Conservation (phyloP, 2,113 vertebrate species). For the Cepphus grylle region DNA sequence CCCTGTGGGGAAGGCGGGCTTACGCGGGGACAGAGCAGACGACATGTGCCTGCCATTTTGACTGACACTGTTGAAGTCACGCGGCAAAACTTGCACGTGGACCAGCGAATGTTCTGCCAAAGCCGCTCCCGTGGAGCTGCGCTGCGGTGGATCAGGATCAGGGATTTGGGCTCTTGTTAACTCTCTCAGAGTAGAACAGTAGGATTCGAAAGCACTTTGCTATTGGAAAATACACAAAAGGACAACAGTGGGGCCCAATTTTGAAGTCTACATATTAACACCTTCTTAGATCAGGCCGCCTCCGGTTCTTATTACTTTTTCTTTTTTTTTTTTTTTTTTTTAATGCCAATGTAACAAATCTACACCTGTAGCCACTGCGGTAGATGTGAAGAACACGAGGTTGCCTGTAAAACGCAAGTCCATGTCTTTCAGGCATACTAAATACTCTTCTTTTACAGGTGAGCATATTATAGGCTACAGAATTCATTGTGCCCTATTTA, state of each 20-base stretch:
- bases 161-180: background rate
- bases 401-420: background rate
- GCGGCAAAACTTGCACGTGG: rapidly evolving
- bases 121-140: background rate
- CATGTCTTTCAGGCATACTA: background rate
- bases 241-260: background rate
- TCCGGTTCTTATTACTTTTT: background rate
- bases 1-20: rapidly evolving
- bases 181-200: background rate
- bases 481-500: background rate
- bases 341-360: background rate
- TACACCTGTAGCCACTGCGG: background rate
- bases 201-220: background rate
- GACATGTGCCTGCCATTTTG: no score
- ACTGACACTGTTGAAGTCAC: background rate
- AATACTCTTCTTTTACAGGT: background rate
- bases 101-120: background rate
- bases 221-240: background rate
- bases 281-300: background rate
- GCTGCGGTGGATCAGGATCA: background rate
- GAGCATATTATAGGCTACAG: background rate
- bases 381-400: background rate
- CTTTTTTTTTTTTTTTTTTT: background rate
- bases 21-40: rapidly evolving
- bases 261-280: background rate